Evolutionary conservation across 2,888 invertebrate species (phyloP), one percentile per base, ranked within the genome.

Genomic region (Drosophila pullipes): DNA sequence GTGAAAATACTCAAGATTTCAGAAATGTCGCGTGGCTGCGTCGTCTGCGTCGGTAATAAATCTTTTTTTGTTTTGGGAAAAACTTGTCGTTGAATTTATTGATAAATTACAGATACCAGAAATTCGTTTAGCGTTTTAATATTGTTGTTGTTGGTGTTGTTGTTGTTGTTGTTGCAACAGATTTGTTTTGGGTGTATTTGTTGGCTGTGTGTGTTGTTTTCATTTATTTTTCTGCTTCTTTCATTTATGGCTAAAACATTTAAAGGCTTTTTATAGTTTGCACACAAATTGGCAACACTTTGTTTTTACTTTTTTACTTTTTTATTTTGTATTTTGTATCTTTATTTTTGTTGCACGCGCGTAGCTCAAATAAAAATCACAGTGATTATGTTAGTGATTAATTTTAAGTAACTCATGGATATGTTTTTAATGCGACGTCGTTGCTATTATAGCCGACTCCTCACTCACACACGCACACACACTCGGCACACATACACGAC

Each of bases 391-490:
- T 83, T 89, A 88, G 88, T 90, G 88, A 89, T 88, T 88, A 88
- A 90, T 83, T 86, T 88, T 90, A 89, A 88, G 88, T 90, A 90
- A 90, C 90, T 90, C 90, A 76, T 81, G 85, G 86, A 90, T 89
- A 86, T 84, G 89, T 90, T 88, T 88, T 89, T 89, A 88, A 85
- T 87, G 87, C 87, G 85, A 75, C 82, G 78, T 69, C 84, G 82
- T 69, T 65, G 74, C 79, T 74, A 65, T 82, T 78, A 69, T 73
- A 58, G 70, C 68, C 47, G 47, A 47, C 47, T 47, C 47, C 65
- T 31, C 76, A 69, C 64, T 54, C 16, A 22, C 39, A 16, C 37
- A 52, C 50, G 72, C 59, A 67, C 67, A 63, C 59, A 50, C 33
- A 52, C 53, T 25, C 41, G 41, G 50, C 16, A 25, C 25, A 47